These are phyloP conservation scores for Drosophila paulistorum DNA, from an alignment of 1,140 invertebrate genomes.

Conservation along the genomic window DNA sequence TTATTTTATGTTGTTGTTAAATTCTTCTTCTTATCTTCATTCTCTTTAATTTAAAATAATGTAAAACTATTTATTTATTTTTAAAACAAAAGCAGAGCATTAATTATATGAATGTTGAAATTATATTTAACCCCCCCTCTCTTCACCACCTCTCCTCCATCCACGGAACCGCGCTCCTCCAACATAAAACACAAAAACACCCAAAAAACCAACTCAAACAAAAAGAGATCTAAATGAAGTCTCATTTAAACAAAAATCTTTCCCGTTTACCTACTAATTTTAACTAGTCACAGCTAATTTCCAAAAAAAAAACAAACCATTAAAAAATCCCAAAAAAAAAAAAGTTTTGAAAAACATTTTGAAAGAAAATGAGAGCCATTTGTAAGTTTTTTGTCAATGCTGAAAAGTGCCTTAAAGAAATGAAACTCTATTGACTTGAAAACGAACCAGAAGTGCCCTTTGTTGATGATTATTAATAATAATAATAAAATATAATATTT, in stretches of 20 bases:
- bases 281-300: constrained; percentile 82
- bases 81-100: constrained; percentile 55
- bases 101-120: constrained; percentile 74
- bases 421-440: constrained; percentile 61
- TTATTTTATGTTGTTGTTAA: constrained; percentile 67
- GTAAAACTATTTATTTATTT: constrained; percentile 81
- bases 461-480: constrained; percentile 57
- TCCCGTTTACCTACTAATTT: constrained; percentile 78
- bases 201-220: constrained; percentile 42
- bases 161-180: constrained; percentile 22
- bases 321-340: constrained; percentile 27
- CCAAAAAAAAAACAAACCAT: constrained; percentile 53
- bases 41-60: constrained; percentile 63
- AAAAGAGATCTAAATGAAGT: constrained; percentile 54
- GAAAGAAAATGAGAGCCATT: constrained; percentile 30
- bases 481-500: constrained; percentile 46
- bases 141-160: constrained; percentile 21
- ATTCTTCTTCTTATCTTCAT: constrained; percentile 52
- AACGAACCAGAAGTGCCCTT: constrained; percentile 49
- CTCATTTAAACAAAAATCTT: constrained; percentile 44
- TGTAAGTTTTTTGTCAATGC: constrained; percentile 26
- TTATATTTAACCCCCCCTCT: constrained; percentile 72
- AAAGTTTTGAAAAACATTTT: neutral
- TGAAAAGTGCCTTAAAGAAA: constrained; percentile 68
- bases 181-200: constrained; percentile 31